A percentile compares a stretch with the other conserved stretches of the same genome.
Conservation (phyloP, 2,888 invertebrate species). For the Agrotis puta region DNA sequence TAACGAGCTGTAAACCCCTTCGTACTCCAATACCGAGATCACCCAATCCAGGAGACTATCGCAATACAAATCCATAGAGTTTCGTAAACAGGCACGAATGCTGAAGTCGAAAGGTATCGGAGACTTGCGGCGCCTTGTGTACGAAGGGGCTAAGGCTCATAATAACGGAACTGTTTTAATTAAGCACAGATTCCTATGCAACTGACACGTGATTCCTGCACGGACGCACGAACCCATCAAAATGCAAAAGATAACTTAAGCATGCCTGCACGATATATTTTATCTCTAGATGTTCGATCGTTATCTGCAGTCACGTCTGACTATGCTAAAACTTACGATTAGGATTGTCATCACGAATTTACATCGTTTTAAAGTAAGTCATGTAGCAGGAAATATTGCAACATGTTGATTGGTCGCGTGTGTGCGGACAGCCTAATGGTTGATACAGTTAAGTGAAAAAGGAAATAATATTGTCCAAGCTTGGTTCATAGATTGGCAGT, state of each 20-base stretch:
- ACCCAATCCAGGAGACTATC: no score
- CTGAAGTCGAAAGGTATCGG: no score
- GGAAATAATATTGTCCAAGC: not conserved
- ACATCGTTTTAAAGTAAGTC: constrained; percentile 24
- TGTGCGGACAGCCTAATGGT: not conserved
- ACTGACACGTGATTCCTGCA: not conserved
- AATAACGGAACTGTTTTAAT: not conserved
- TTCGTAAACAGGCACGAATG: no score
- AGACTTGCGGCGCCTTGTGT: no score
- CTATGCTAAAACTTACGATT: constrained; percentile 28
- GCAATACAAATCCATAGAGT: no score
- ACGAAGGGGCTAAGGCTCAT: no score
- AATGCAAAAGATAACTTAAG: constrained; percentile 36
- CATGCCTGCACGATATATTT: constrained; percentile 15
- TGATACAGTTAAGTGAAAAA: not conserved
- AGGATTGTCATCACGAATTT: constrained; percentile 22
- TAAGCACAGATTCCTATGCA: constrained; percentile 26
- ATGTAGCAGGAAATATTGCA: constrained; percentile 23
- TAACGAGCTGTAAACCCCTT: no score
- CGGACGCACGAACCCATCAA: constrained; percentile 11
- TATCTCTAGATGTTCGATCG: constrained; percentile 10
- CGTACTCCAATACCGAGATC: no score
- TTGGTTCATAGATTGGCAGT: no score
- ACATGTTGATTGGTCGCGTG: not conserved
- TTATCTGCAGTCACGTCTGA: constrained; percentile 31